phyloP scores from a whole-genome alignment of 2,113 vertebrate species.

The Porphyrio hochstetteri region DNA sequence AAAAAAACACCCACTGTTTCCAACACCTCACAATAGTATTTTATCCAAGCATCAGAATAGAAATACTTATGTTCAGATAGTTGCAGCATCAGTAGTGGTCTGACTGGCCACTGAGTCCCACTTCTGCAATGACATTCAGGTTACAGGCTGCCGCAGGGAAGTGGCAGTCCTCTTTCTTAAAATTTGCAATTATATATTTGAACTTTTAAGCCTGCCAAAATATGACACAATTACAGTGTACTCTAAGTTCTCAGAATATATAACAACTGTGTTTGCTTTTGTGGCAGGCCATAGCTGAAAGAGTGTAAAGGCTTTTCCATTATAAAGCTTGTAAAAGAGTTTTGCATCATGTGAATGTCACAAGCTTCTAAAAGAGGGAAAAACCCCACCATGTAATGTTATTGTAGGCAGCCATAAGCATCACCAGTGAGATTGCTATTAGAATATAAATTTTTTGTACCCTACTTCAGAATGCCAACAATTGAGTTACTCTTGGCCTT shows the following conservation, averaged over 20 bases:
- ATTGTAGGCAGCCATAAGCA: not conserved
- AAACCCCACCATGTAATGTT: not conserved
- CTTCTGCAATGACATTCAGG: not conserved
- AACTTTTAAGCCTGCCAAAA: conserved; percentile 13
- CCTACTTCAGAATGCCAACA: not conserved
- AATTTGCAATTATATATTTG: not conserved
- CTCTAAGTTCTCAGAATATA: not conserved
- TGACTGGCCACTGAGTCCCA: not conserved
- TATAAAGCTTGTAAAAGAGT: not conserved
- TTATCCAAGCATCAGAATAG: not conserved
- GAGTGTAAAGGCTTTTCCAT: not conserved
- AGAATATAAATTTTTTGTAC: not conserved
- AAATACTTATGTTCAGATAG: not conserved
- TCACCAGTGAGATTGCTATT: not conserved
- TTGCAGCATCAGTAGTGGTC: not conserved
- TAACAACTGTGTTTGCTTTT: not conserved
- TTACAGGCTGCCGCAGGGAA: not conserved
- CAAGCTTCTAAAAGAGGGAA: not conserved
- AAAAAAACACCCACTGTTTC: not conserved
- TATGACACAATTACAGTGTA: not conserved
- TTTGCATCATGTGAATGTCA: not conserved
- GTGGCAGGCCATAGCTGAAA: not conserved
- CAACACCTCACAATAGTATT: not conserved
- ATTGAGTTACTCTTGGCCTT: not conserved
- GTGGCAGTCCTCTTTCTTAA: not conserved